phyloP scores from a whole-genome alignment of 2,888 invertebrate species.

The Dinocampus coccinellae region DNA sequence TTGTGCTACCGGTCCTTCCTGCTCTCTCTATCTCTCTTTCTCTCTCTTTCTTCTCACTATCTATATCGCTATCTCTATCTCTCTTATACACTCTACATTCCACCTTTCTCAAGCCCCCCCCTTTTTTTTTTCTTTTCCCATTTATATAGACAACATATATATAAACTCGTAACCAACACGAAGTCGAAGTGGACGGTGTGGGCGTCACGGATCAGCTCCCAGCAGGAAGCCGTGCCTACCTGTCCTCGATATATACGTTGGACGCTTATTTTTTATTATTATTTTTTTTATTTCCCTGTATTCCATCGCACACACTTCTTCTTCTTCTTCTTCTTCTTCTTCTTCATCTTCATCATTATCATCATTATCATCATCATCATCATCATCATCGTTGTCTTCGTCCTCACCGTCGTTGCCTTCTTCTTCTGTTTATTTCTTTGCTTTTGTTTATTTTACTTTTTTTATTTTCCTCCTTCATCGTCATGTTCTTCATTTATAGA shows the following conservation, averaged over 20 bases:
- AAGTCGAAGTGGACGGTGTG: slow-evolving; percentile 52
- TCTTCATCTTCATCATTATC: neutral
- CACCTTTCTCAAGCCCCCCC: neutral
- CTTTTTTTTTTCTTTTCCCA: neutral
- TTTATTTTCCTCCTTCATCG: slow-evolving; percentile 23
- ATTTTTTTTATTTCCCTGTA: slow-evolving; percentile 41
- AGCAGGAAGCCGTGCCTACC: slow-evolving; percentile 62
- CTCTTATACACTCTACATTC: neutral
- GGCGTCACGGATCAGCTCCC: slow-evolving; percentile 63
- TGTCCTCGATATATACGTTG: slow-evolving; percentile 38
- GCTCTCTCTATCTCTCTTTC: neutral
- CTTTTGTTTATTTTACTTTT: slow-evolving; percentile 3
- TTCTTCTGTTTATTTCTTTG: slow-evolving; percentile 10
- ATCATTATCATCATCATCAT: no score
- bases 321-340: slow-evolving; percentile 23
- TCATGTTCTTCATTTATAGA: slow-evolving; percentile 5
- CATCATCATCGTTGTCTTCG: no score
- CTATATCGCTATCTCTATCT: no score
- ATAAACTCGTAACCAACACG: slow-evolving; percentile 32
- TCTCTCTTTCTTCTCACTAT: neutral
- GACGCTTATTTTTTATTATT: slow-evolving; percentile 48
- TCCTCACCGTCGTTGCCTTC: slow-evolving; percentile 19
- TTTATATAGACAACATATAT: neutral
- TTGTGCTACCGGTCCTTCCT: slow-evolving; percentile 11
- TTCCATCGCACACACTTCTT: slow-evolving; percentile 23